Evolutionary conservation across 2,888 invertebrate genomes (phyloP), one percentile per base, ranked within the genome.

Genomic region (Actias luna): DNA sequence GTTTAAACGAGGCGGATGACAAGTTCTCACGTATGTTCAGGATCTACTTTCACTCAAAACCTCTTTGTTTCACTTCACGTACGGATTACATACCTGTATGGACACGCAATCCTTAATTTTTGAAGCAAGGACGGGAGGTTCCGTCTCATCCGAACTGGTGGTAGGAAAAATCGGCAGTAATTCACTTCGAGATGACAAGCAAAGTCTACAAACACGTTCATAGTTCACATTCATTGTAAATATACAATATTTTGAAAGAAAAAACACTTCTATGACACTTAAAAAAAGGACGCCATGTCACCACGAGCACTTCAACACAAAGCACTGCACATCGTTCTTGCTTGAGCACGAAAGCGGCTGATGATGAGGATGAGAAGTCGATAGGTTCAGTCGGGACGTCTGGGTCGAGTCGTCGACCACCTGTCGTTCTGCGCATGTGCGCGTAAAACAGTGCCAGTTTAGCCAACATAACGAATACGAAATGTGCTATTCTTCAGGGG

Each of bases 41-140:
- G 87, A 87, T 89, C 88, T 88, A 92, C 92, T 92, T 92, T 92
- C 92, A 92, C 92, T 90, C 75, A 82, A 86, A 87, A 86, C 89
- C 79, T 77, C 80, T 77, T 76, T 82, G 73, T 80, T 79, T 73
- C 75, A 75, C 78, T 80, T 82, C 85, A 83, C 85, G 82, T 77
- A 74, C 68, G 79, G 69, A 79, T 77, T 82, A 89, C 94, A 83
- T 89, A 95, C 96, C 94, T 95, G 93, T 69, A 96, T 93, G 65
- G 94, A 93, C 72, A 96, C 90, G 79, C 94, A 94, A 79, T 93
- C 93, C 80, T 93, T 93, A 82, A 96, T 95, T 93, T 94, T 95
- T 70, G 92, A 92, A 67, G 92, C 94, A 75, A 95, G 90, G 80
- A 93, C 85, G 86, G 85, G 80, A 85, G 93, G 83, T 81, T 92